Base-by-base conservation (phyloP, 2,888 invertebrate species). In the Pachycephus smyrnensis region DNA sequence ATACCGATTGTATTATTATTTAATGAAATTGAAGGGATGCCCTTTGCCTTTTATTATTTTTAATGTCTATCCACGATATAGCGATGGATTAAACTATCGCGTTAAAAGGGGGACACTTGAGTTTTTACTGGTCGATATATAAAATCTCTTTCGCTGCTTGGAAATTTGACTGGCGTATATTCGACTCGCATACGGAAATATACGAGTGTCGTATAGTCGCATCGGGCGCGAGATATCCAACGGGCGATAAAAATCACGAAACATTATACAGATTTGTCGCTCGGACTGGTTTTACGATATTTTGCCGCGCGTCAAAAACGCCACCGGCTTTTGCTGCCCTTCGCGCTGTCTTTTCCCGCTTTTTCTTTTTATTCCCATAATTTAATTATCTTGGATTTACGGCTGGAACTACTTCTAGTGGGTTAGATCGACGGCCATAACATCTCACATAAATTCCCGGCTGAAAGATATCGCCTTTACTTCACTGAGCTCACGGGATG, bases 211-310 rank as follows among this genome's bases (percentile, higher is more conserved):
- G 68, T 79, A 78, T 75, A 76, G 73, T 73, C 81, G 80, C 79
- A 15, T 55, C 55, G 55, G 55, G 55, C 55, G 55, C 55, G 55
- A 55, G 55, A 55, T 55, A 55, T 55, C 55, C 55, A 55, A 55
- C 55, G 55, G 55, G 86, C 88, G 89, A 90, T 91, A 91, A 91
- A 91, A 89, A 90, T 91, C 90, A 90, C 88, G 86, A 87, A 86
- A 90, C 90, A 90, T 90, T 90, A 90, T 90, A 89, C 90, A 90
- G 90, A 91, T 91, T 91, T 91, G 91, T 90, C 90, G 89, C 88
- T 88, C 88, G 89, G 88, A 86, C 88, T 90, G 89, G 81, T 91
- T 91, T 91, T 91, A 91, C 89, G 91, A 89, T 90, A 89, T 90
- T 90, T 88, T 89, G 87, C 84, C 88, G 82, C 85, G 86, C 85